A percentile compares a stretch with the other conserved stretches of the same genome.
Evolutionary conservation across 2,888 invertebrate species (phyloP).

Genomic region (Autographa pulchrina): DNA sequence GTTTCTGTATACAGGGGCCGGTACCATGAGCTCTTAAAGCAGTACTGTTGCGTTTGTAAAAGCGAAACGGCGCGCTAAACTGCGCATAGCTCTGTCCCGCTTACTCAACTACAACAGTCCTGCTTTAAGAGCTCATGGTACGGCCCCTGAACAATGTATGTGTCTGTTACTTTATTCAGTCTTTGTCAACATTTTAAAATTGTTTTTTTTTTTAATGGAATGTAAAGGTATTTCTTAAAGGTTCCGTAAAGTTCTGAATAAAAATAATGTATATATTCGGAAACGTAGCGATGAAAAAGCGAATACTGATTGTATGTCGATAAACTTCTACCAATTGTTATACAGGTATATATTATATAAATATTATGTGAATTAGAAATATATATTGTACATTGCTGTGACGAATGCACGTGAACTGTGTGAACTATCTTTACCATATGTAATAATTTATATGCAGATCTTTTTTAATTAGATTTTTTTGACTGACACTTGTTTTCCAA

Average conservation of each 20-base stretch:
- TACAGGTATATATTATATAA: slow-evolving; percentile 21
- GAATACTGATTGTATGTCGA: slow-evolving; percentile 29
- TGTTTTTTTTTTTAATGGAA: slow-evolving; percentile 7
- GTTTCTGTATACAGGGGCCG: slow-evolving; percentile 33
- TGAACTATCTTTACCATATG: slow-evolving; percentile 5
- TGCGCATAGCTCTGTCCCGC: too few relatives aligned
- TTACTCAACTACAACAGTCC: too few relatives aligned
- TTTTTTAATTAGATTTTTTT: not conserved
- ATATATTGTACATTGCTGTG: slow-evolving; percentile 15
- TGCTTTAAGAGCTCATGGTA: too few relatives aligned
- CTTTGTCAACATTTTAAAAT: slow-evolving; percentile 6
- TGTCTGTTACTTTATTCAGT: not conserved
- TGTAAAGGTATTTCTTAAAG: not conserved
- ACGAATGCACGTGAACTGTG: not conserved
- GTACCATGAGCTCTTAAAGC: too few relatives aligned
- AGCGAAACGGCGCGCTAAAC: too few relatives aligned
- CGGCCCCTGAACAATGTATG: not conserved
- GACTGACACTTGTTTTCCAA: not conserved
- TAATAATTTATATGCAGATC: too few relatives aligned
- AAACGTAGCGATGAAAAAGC: slow-evolving; percentile 45
- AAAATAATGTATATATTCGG: slow-evolving; percentile 34
- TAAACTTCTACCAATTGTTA: slow-evolving; percentile 33
- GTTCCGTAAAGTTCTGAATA: slow-evolving; percentile 39
- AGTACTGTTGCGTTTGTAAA: too few relatives aligned
- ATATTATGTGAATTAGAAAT: slow-evolving; percentile 22